Base-by-base conservation (phyloP, 1,140 invertebrate species). In the Campodea augens region DNA sequence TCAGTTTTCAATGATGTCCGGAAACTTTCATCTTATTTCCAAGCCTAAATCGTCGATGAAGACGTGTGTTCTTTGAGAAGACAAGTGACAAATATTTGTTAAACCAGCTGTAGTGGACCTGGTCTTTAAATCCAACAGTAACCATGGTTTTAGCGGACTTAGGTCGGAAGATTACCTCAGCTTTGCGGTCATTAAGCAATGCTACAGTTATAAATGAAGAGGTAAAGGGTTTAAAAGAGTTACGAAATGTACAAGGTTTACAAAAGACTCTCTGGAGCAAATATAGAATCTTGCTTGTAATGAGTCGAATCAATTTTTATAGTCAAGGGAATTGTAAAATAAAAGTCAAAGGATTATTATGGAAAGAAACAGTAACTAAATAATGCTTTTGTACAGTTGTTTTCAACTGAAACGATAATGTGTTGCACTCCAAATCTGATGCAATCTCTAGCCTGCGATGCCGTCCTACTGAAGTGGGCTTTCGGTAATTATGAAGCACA, bases 101-200 rank as follows among this genome's bases (percentile, higher is more conserved):
- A n/a, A n/a, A n/a, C n/a, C n/a, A n/a, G n/a, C n/a, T n/a, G n/a
- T n/a, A n/a, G n/a, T n/a, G n/a, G n/a, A n/a, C n/a, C n/a, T n/a
- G n/a, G n/a, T n/a, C n/a, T n/a, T n/a, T n/a, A n/a, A n/a, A n/a
- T n/a, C n/a, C n/a, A n/a, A n/a, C n/a, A n/a, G n/a, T n/a, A n/a
- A 85, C 71, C 60, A 98, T 99, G 96, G 96, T 99, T 63, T 89
- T 99, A 75, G 96, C 95, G 55, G 95, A 99, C 75, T 79, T 99
- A 63, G 96, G 96, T 58, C 78, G 95, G 61, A 97, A 98, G 74
- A 98, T 99, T 63, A 98, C 95, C 53, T 87, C 87, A 58, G 96
- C 96, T 39, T 68, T 99, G 59, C 82, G 92, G 55, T 96, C 91
- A 25, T 69, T 99, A 45, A 96, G 90, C 66, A 95, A 95, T 75